Conservation (phyloP, 2,888 invertebrate species). For the Volucella zonaria region DNA sequence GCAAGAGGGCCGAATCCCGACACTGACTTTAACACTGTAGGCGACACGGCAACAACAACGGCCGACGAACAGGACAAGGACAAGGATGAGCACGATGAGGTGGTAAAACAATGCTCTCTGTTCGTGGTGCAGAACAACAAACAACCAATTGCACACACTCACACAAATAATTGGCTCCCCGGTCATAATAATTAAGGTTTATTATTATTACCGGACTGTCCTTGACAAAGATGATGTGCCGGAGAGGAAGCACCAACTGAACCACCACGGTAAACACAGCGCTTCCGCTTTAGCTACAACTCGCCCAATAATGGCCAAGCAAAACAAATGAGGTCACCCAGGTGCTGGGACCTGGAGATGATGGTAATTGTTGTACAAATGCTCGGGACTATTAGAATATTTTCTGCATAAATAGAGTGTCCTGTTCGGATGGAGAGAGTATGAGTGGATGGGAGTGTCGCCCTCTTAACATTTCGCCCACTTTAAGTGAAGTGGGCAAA, state of each 20-base stretch:
- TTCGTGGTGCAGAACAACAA: slow-evolving; percentile 43
- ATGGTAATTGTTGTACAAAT: slow-evolving; percentile 73
- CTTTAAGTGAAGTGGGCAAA: slow-evolving; percentile 64
- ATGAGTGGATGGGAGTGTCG: slow-evolving; percentile 12
- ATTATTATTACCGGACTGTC: slow-evolving; percentile 72
- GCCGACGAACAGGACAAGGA: too few relatives aligned
- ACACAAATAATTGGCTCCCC: slow-evolving; percentile 66
- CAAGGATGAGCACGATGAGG: background rate
- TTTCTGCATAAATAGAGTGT: slow-evolving; percentile 62
- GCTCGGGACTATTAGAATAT: slow-evolving; percentile 66
- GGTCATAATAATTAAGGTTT: slow-evolving; percentile 74
- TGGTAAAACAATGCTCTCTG: slow-evolving; percentile 27
- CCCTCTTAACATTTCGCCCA: slow-evolving; percentile 46
- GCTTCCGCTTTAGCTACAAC: slow-evolving; percentile 50
- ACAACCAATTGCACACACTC: slow-evolving; percentile 34
- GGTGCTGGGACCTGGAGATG: slow-evolving; percentile 68
- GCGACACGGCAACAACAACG: slow-evolving; percentile 4
- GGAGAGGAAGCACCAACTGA: background rate
- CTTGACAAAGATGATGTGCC: slow-evolving; percentile 72
- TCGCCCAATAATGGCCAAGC: slow-evolving; percentile 64
- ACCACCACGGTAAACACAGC: background rate
- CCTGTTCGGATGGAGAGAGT: background rate
- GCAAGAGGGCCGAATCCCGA: background rate
- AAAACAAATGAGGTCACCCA: slow-evolving; percentile 71
- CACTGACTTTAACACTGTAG: background rate